Evolutionary conservation across 2,113 vertebrate species (phyloP), one percentile per base, ranked within the genome.

Genomic region (Gorsachius goisagi): DNA sequence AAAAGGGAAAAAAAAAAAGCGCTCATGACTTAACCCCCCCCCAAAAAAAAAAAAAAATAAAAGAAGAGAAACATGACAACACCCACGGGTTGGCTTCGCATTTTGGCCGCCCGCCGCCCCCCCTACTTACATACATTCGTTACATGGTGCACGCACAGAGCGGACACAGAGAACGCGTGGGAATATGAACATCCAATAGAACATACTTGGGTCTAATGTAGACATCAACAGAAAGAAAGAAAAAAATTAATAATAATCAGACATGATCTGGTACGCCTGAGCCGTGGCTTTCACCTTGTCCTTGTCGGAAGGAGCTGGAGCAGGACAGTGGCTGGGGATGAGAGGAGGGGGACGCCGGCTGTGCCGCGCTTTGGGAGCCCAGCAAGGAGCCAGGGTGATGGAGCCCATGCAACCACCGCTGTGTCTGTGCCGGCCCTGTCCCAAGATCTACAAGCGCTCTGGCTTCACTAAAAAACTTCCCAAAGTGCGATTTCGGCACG

Each of bases 361-460:
- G 20, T 1, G 56, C 26, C 11, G 2, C 3, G 23, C 39, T 15
- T 4, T 2, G 15, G 62, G 37, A 44, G 35, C 59, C 32, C 17
- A 8, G 41, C 0, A 2, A 8, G 28, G 9, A 8, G 5, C 22
- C 15, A 0, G 41, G 16, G 26, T 0, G 9, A 28, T 3, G 37
- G 45, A 47, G 14, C 63, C 39, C 44, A 12, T 3, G 37, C 77
- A 19, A 17, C 30, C 6, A 1, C 55, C 5, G 5, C 60, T 24
- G 12, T 20, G 45, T 45, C 27, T 18, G 17, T 32, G 52, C 68
- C 53, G 21, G 35, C 53, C 33, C n/a, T 9, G 15, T 4, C n/a
- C 37, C 24, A 5, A 26, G 19, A 49, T 20, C 56, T 26, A 0
- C 11, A 3, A 66, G n/a, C 1, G 4, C n/a, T 78, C 60, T 7